Conservation (phyloP, 2,797 vertebrate species). For the Columba guinea region DNA sequence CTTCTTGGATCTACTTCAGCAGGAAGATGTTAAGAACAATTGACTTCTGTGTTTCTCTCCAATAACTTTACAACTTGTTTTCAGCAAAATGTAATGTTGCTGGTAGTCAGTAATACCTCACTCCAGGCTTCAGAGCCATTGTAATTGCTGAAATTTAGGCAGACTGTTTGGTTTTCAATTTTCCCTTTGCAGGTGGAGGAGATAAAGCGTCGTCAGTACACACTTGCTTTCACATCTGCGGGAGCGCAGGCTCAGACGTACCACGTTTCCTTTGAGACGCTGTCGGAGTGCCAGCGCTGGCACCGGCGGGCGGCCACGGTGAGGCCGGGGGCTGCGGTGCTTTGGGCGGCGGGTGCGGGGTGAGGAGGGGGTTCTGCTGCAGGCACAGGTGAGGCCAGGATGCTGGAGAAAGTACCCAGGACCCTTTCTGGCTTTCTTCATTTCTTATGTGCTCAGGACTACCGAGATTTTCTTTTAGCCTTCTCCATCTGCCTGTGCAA, state of each 20-base stretch:
- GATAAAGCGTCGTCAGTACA: slow-evolving; percentile 88
- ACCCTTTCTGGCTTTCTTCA: not conserved
- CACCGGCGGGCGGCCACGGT: slow-evolving; percentile 93
- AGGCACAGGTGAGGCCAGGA: not conserved
- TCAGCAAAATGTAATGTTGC: not conserved
- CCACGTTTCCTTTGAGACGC: slow-evolving; percentile 91
- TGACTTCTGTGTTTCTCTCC: slow-evolving; percentile 1
- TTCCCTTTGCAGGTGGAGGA: slow-evolving; percentile 86
- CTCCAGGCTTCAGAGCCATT: not conserved
- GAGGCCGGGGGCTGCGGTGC: slow-evolving; percentile 47
- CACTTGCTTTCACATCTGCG: slow-evolving; percentile 91
- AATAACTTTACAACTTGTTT: not conserved
- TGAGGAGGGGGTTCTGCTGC: not conserved
- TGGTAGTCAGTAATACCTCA: not conserved
- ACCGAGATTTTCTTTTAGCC: not conserved
- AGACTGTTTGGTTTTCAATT: not conserved
- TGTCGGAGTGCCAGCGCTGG: slow-evolving; percentile 92
- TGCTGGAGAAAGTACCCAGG: not conserved
- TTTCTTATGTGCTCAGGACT: not conserved
- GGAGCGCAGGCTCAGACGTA: slow-evolving; percentile 93
- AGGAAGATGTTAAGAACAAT: not conserved
- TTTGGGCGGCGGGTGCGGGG: not conserved
- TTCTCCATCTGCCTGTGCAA: not conserved
- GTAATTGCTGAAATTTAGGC: not conserved
- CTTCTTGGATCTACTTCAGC: not conserved